Evolutionary conservation across 2,113 vertebrate species (phyloP).

Genomic region (Odobenus rosmarus): DNA sequence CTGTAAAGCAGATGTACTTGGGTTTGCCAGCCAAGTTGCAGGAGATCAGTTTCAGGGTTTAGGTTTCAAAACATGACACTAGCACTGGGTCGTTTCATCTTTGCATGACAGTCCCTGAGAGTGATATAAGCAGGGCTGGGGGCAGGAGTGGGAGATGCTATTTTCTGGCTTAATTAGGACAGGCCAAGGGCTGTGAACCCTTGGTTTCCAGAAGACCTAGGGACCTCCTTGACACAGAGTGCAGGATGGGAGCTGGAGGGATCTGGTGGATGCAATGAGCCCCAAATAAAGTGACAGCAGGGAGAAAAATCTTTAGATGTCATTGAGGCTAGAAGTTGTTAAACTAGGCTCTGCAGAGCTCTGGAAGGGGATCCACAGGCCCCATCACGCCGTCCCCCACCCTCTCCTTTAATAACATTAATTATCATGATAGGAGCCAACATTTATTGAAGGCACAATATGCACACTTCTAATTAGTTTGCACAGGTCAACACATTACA

Average conservation of each 20-base stretch:
- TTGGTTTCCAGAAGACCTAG: background rate
- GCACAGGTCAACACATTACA: background rate
- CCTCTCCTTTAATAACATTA: background rate
- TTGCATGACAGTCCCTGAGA: background rate
- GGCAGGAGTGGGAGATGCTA: too few species aligned
- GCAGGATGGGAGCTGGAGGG: too few species aligned
- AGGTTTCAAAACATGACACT: conserved; percentile 45
- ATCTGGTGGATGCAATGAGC: background rate
- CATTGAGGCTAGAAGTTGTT: background rate
- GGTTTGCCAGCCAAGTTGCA: conserved; percentile 49
- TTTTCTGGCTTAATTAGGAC: background rate
- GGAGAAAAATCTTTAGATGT: background rate
- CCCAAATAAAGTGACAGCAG: background rate
- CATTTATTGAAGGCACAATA: background rate
- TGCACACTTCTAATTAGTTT: background rate
- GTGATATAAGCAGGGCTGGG: background rate
- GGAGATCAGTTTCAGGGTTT: background rate
- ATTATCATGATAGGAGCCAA: background rate
- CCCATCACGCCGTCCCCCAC: too few species aligned
- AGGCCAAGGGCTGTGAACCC: background rate
- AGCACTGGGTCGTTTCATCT: rapidly evolving
- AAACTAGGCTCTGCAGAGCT: background rate
- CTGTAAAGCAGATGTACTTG: background rate
- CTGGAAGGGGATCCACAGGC: background rate
- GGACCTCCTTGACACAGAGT: background rate